Evolutionary conservation across 2,797 vertebrate genomes (phyloP), one percentile per base, ranked within the genome.

Genomic region (Anomalospiza imberbis): DNA sequence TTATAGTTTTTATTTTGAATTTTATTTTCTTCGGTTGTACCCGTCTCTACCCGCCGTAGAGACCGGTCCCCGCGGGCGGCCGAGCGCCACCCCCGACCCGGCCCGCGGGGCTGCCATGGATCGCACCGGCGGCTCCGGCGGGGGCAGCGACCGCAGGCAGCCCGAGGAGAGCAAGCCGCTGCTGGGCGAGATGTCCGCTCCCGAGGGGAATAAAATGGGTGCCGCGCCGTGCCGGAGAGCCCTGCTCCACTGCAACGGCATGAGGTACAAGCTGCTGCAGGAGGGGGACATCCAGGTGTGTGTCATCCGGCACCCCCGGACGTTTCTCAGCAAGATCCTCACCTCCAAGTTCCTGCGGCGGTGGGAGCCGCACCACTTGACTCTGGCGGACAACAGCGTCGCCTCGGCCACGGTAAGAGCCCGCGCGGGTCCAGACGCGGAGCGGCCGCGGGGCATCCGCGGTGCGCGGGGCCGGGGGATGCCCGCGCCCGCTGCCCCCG

Each of bases 201-300:
- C 97, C 85, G 98, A 98, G 78, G 97, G 97, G 93, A 98, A 97
- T 95, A 99, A 98, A 97, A 97, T 97, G 97, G 98, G 98, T 48
- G 98, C 98, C 57, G 98, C 98, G 91, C 98, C 98, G 81, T 99
- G 99, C 97, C 98, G 98, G 96, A 98, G 99, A 95, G 96, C 98
- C 96, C 98, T 98, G 89, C 98, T 98, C 80, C 98, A 98, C 97
- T 98, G 98, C 98, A 98, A 98, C 94, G 99, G 99, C 78, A 99
- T 99, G 99, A 98, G 99, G 73, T 99, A 99, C 98, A 99, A 99
- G 96, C 98, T 99, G 94, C 98, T 99, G 89, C 99, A 99, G 97
- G 99, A 99, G 95, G 99, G 99, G 65, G 99, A 99, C 98, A 99
- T 99, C 96, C 99, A 99, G 98, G 99, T 99, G 97, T 99, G 99